phyloP scores from a whole-genome alignment of 2,888 invertebrate species.

The Eumacrocentrus americanus region DNA sequence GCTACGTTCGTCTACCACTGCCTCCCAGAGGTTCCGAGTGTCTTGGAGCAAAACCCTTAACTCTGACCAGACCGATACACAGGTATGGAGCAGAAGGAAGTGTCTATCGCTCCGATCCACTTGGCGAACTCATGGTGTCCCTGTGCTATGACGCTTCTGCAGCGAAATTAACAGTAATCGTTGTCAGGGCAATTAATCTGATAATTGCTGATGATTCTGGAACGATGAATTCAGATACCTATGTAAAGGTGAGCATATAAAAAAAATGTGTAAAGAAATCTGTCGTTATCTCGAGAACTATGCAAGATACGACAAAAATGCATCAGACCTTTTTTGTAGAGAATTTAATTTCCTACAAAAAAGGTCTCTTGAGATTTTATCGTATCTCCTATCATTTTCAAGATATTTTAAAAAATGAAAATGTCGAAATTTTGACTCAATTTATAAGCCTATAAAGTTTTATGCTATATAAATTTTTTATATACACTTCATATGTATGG shows the following conservation, averaged over 20 bases:
- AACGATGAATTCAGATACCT: slow-evolving; percentile 61
- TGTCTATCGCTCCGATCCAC: slow-evolving; percentile 61
- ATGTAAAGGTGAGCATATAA: slow-evolving; percentile 59
- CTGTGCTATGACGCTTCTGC: slow-evolving; percentile 66
- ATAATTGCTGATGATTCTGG: slow-evolving; percentile 58
- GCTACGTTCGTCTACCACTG: slow-evolving; percentile 67
- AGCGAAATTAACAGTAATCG: slow-evolving; percentile 67
- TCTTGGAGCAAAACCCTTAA: slow-evolving; percentile 64
- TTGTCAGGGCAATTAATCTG: slow-evolving; percentile 66
- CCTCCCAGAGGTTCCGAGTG: slow-evolving; percentile 64
- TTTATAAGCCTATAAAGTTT: too few species aligned
- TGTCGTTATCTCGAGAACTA: too few species aligned
- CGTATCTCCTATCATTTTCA: too few species aligned
- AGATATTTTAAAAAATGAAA: too few species aligned
- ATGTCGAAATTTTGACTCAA: slow-evolving; percentile 1
- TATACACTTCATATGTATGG: too few species aligned
- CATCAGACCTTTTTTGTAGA: too few species aligned
- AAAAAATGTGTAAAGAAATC: slow-evolving; percentile 3
- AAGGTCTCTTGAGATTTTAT: too few species aligned
- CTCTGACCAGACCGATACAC: slow-evolving; percentile 66
- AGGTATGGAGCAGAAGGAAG: slow-evolving; percentile 65
- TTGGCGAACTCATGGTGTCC: slow-evolving; percentile 67
- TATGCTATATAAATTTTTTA: too few species aligned
- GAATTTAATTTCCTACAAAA: too few species aligned
- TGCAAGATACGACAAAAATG: too few species aligned